phyloP scores from a whole-genome alignment of 2,797 vertebrate genomes.

The Falco berigora region DNA sequence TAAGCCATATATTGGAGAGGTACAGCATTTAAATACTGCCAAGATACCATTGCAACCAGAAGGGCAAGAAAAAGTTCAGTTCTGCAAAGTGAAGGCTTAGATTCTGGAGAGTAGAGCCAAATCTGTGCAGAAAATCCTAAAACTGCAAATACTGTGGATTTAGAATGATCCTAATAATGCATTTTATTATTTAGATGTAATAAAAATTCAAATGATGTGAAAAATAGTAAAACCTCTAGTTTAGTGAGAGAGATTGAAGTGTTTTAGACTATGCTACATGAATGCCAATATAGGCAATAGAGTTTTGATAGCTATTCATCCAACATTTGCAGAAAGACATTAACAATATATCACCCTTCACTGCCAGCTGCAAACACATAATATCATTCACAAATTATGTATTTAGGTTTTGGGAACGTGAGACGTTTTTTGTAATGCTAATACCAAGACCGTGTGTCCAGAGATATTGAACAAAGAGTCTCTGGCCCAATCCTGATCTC shows the following conservation, averaged over 20 bases:
- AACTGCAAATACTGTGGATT: constrained; percentile 63
- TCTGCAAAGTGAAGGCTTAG: constrained; percentile 49
- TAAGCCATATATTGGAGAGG: constrained; percentile 17
- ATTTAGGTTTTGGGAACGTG: constrained; percentile 67
- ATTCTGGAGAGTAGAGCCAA: constrained; percentile 45
- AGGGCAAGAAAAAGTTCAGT: constrained; percentile 58
- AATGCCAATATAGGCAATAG: constrained; percentile 62
- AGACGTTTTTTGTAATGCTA: constrained; percentile 66
- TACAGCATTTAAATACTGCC: constrained; percentile 42
- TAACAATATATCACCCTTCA: constrained; percentile 66
- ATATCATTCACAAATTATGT: constrained; percentile 71
- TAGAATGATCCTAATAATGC: constrained; percentile 68
- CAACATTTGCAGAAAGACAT: constrained; percentile 65
- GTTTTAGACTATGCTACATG: constrained; percentile 58
- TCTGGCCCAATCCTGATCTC: neutral
- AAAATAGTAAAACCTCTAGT: constrained; percentile 66
- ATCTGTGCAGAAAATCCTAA: constrained; percentile 62
- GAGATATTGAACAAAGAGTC: constrained; percentile 13
- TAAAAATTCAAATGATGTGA: constrained; percentile 70
- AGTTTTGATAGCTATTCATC: constrained; percentile 63
- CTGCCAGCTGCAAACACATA: constrained; percentile 64
- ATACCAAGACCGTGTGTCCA: constrained; percentile 17
- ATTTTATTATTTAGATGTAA: constrained; percentile 73
- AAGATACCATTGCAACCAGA: constrained; percentile 18
- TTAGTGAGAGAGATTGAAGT: constrained; percentile 57